Conservation (phyloP, 2,113 vertebrate genomes). For the Euleptes europaea region DNA sequence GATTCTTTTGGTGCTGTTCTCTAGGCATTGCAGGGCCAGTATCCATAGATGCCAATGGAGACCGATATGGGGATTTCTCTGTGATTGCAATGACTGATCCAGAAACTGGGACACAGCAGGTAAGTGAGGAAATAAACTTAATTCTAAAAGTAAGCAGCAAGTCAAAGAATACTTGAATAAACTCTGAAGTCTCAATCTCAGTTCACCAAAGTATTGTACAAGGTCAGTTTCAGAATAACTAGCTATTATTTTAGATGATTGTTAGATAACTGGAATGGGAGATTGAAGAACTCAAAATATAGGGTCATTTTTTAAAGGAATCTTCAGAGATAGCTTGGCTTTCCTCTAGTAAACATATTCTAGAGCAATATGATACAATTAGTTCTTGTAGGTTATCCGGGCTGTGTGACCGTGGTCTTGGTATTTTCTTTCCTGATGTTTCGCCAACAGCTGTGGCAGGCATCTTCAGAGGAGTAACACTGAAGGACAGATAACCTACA, state of each 20-base stretch:
- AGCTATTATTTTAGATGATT: not conserved
- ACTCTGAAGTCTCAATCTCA: not conserved
- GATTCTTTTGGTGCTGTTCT: conserved; percentile 69
- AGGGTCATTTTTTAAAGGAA: not conserved
- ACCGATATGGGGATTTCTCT: conserved; percentile 94
- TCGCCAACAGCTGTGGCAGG: too few relatives aligned
- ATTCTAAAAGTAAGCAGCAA: not conserved
- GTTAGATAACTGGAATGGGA: not conserved
- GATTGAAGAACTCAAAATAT: not conserved
- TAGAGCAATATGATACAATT: not conserved
- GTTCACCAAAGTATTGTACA: not conserved
- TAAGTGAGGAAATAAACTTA: conserved; percentile 78
- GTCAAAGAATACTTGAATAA: not conserved
- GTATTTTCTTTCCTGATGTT: too few relatives aligned
- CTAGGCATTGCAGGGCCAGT: conserved; percentile 95
- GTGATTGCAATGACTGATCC: conserved; percentile 91
- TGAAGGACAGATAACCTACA: too few relatives aligned
- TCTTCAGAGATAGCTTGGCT: not conserved
- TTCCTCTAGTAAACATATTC: not conserved
- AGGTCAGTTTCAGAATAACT: not conserved
- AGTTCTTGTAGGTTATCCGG: too few relatives aligned
- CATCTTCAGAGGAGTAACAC: too few relatives aligned
- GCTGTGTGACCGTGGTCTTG: too few relatives aligned
- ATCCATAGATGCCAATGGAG: conserved; percentile 92
- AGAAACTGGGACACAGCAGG: conserved; percentile 90